These are phyloP conservation scores for Rhopalosiphum nymphaeae DNA, from an alignment of 2,888 invertebrate genomes.

Conservation along the genomic window DNA sequence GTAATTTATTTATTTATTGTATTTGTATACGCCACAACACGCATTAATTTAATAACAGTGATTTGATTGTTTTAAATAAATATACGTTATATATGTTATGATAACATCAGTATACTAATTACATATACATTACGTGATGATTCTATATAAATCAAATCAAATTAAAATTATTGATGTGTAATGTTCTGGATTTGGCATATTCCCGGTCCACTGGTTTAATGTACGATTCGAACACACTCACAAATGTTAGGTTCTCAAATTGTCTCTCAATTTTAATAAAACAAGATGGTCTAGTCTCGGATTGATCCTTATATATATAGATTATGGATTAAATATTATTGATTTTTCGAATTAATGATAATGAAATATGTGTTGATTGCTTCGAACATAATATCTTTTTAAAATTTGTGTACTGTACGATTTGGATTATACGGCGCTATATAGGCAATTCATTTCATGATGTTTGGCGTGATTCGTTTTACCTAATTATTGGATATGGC, in stretches of 20 bases:
- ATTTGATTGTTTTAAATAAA: too few species aligned
- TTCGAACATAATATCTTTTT: background rate
- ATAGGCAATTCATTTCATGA: background rate
- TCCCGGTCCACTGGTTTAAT: background rate
- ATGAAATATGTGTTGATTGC: background rate
- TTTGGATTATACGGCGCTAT: background rate
- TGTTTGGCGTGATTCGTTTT: background rate
- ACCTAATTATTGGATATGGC: background rate
- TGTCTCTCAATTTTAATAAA: background rate
- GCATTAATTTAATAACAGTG: too few species aligned
- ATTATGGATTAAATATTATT: too few species aligned
- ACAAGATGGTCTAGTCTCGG: rapidly evolving
- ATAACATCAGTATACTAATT: background rate
- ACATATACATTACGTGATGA: background rate
- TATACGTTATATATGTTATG: background rate
- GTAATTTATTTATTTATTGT: too few species aligned
- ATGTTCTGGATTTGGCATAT: background rate
- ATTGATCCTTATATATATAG: background rate
- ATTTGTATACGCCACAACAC: too few species aligned
- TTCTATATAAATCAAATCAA: background rate
- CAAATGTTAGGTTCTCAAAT: background rate
- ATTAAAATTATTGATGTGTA: background rate
- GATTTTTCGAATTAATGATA: background rate
- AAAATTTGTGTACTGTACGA: background rate
- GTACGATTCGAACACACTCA: background rate